Conservation (phyloP, 2,113 vertebrate species). For the Crypturellus undulatus region DNA sequence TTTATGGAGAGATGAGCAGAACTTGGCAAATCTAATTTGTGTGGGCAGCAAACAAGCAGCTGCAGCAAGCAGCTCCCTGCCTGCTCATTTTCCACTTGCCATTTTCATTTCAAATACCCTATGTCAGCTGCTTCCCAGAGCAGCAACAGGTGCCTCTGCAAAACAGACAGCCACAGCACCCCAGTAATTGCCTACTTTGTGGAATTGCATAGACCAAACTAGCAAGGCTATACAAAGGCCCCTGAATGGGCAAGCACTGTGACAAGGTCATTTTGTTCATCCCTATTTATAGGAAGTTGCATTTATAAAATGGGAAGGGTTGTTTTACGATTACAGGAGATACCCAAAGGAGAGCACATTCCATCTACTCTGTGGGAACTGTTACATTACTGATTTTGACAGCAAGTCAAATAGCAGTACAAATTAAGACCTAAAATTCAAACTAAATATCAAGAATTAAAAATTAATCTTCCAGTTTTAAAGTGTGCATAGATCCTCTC, state of each 20-base stretch:
- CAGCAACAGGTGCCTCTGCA: not conserved
- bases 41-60: conserved; percentile 22
- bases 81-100: conserved; percentile 31
- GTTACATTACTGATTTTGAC: not conserved
- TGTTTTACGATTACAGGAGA: not conserved
- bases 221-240: not conserved
- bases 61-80: not conserved
- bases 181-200: not conserved
- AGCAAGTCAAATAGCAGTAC: not conserved
- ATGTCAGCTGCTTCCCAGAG: not conserved
- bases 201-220: not conserved
- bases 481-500: too few species aligned
- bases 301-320: not conserved
- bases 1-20: conserved; percentile 15
- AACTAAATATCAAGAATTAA: not conserved
- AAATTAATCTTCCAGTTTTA: not conserved
- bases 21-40: conserved; percentile 28
- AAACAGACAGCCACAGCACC: not conserved
- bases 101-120: conserved; percentile 6
- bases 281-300: not conserved
- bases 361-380: not conserved
- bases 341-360: not conserved
- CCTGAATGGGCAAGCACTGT: not conserved
- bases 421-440: too few species aligned
- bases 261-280: not conserved